Evolutionary conservation across 2,888 invertebrate species (phyloP), one percentile per base, ranked within the genome.

Genomic region (Teleiodes luculella): DNA sequence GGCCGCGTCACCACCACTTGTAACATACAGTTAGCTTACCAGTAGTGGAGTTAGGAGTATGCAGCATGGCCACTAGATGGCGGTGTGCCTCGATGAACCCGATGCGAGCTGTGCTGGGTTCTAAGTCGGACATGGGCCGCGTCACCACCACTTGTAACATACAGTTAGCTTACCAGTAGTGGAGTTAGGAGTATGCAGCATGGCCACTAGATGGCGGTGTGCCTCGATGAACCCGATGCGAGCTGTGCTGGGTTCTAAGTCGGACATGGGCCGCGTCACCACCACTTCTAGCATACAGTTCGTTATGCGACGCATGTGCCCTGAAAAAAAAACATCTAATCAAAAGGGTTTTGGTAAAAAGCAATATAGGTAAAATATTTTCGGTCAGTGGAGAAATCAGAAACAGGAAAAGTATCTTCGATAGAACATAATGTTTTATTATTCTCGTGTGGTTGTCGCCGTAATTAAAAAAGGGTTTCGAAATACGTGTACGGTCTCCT

Each of bases 271-370:
- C 2, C 95, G 95, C 0, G 95, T 95, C 3, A 95, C 91, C 74
- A 95, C 95, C 14, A 95, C 91, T 0, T 91, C 90, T 1, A 95
- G 73, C 93, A 94, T 94, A 59, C 94, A 95, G 77, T 95, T 94
- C 0, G 94, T 94, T 18, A 96, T 81, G 45, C 92, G 92, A 48
- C 92, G 92, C 62, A 95, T 90, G 78, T 94, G 92, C 5, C 95
- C 94, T 92, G 73, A 0, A 53, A 61, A 43, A 8, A 20, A 33
- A 37, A 13, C n/a, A 1, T 13, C 18, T 4, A 16, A 5, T 18
- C 11, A 30, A 18, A 24, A 7, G 7, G 18, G 20, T 10, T 20
- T 2, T 14, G n/a, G n/a, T n/a, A n/a, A 36, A 36, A 2, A n/a
- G 11, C 11, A 35, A 35, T 35, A 10, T 2, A 31, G 11, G 2